These are phyloP conservation scores for Luehdorfia chinensis DNA, from an alignment of 1,140 invertebrate species.

Conservation along the genomic window DNA sequence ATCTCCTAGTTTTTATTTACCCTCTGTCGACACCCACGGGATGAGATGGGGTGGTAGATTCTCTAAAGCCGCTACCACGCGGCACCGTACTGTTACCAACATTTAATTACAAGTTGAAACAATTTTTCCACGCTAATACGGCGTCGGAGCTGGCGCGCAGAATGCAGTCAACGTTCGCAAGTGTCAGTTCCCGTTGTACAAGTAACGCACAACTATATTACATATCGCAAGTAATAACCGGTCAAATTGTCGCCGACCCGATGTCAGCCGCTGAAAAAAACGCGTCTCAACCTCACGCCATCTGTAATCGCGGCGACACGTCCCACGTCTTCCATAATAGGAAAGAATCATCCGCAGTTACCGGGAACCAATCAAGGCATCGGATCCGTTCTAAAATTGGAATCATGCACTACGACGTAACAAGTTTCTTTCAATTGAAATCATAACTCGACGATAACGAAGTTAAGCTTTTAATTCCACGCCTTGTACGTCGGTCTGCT, in stretches of 20 bases:
- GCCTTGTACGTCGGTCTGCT: conserved; percentile 34
- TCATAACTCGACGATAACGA: conserved; percentile 67
- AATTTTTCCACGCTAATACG: background rate
- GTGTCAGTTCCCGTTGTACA: conserved; percentile 7
- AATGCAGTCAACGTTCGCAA: conserved; percentile 12
- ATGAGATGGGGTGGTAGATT: too few relatives aligned
- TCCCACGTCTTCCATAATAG: conserved; percentile 27
- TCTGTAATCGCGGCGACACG: too few relatives aligned
- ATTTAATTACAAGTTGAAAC: background rate
- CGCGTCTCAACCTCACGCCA: conserved; percentile 22
- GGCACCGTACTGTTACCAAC: too few relatives aligned
- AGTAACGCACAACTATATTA: conserved; percentile 15
- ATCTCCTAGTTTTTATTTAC: too few relatives aligned
- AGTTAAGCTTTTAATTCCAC: conserved; percentile 71
- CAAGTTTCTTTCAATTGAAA: conserved; percentile 73
- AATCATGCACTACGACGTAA: conserved; percentile 68
- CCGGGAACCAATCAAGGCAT: conserved; percentile 66
- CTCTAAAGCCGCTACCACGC: too few relatives aligned
- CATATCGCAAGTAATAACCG: conserved; percentile 13
- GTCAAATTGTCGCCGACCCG: conserved; percentile 2
- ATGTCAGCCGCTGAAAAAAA: conserved; percentile 4
- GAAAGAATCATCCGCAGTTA: conserved; percentile 47
- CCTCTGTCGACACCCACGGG: too few relatives aligned
- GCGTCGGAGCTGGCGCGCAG: background rate
- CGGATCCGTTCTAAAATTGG: conserved; percentile 68